Conservation (phyloP, 2,888 invertebrate genomes). For the Coecobrya sp. region DNA sequence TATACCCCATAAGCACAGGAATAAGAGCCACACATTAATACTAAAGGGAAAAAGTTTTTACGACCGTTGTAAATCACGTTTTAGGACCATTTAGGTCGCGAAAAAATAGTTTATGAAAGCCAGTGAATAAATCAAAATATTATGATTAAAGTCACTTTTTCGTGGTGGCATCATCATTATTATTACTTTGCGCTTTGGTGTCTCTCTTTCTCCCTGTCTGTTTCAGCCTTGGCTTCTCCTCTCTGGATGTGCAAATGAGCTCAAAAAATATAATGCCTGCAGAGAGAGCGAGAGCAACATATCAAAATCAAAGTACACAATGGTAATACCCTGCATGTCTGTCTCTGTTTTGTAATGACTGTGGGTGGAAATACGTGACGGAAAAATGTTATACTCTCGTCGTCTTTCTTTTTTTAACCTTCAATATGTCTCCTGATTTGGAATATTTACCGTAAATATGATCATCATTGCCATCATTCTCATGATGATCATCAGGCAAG, state of each 20-base stretch:
- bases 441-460: not conserved
- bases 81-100: conserved; percentile 72
- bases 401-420: not conserved
- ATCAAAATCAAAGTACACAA: no score
- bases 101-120: conserved; percentile 64
- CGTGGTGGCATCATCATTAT: conserved; percentile 8
- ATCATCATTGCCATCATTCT: not conserved
- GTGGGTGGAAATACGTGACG: no score
- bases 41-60: conserved; percentile 50
- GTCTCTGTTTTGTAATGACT: no score
- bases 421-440: not conserved
- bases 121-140: conserved; percentile 68
- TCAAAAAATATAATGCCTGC: not conserved
- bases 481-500: not conserved
- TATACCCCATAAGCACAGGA: not conserved
- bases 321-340: no score
- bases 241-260: not conserved
- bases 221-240: not conserved
- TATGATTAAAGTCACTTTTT: conserved; percentile 60
- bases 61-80: conserved; percentile 70
- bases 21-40: not conserved
- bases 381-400: not conserved
- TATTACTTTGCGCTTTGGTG: conserved; percentile 13
- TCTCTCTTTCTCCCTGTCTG: not conserved
- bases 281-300: not conserved